phyloP scores from a whole-genome alignment of 2,113 vertebrate species.

The Entomyzon cyanotis region DNA sequence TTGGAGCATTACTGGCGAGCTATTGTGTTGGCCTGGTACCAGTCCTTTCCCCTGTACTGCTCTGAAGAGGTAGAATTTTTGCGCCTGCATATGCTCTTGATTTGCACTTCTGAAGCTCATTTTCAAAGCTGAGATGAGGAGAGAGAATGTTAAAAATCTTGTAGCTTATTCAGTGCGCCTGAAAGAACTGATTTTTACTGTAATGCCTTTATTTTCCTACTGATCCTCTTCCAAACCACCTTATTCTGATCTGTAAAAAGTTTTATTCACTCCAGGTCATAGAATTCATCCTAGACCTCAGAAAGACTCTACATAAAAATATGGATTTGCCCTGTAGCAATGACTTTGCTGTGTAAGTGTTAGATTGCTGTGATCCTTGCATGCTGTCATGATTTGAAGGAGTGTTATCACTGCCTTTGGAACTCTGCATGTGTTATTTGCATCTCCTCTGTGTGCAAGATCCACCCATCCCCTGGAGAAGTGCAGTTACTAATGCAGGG shows the following conservation, averaged over 20 bases:
- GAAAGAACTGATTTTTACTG: not conserved
- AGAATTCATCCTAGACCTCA: conserved; percentile 44
- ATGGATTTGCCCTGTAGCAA: not conserved
- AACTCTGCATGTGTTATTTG: not conserved
- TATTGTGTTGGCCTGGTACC: not conserved
- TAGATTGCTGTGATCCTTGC: conserved; percentile 14
- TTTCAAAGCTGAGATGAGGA: conserved; percentile 20
- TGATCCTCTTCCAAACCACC: not conserved
- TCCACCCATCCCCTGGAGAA: not conserved
- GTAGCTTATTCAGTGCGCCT: not conserved
- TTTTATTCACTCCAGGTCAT: not conserved
- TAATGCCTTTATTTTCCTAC: not conserved
- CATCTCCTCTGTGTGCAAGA: not conserved
- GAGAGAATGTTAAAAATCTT: not conserved
- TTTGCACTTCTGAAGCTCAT: conserved; percentile 21
- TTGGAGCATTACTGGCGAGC: not conserved
- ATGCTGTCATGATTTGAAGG: not conserved
- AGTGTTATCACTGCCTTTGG: not conserved
- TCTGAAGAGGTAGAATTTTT: not conserved
- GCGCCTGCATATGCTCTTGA: not conserved
- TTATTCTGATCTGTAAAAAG: conserved; percentile 9
- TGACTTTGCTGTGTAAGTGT: conserved; percentile 18
- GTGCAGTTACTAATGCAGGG: not conserved
- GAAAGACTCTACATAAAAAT: conserved; percentile 15
- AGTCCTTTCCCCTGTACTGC: not conserved